phyloP scores from a whole-genome alignment of 1,140 invertebrate genomes.

The Colletes latitarsis region DNA sequence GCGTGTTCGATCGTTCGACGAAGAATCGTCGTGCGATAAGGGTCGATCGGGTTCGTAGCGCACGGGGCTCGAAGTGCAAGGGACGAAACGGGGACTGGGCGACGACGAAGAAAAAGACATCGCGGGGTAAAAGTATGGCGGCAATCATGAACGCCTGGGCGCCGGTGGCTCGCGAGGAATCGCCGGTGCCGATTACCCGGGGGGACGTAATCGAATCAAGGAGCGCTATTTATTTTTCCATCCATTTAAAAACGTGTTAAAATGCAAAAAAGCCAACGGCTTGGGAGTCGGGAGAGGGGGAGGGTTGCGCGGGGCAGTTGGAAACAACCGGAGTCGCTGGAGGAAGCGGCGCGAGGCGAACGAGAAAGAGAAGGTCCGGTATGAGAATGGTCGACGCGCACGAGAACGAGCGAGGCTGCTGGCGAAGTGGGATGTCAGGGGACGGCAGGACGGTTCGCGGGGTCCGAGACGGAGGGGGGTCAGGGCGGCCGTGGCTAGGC shows the following conservation, averaged over 20 bases:
- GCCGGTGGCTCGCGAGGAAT: constrained; percentile 35
- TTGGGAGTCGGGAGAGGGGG: constrained; percentile 15
- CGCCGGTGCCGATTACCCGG: constrained; percentile 50
- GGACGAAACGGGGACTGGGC: neutral
- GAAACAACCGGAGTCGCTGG: constrained; percentile 50
- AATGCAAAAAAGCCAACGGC: constrained; percentile 63
- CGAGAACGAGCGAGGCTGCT: constrained; percentile 57
- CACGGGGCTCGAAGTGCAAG: neutral
- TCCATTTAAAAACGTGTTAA: constrained; percentile 70
- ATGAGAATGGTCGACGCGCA: constrained; percentile 32
- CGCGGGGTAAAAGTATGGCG: constrained; percentile 1
- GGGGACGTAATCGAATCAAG: constrained; percentile 57
- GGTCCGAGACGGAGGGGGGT: constrained; percentile 18
- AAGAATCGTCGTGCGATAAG: constrained; percentile 24
- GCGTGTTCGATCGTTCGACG: neutral
- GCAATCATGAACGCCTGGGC: constrained; percentile 37
- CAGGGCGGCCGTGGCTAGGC: constrained; percentile 46
- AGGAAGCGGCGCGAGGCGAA: constrained; percentile 46
- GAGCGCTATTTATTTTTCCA: constrained; percentile 64
- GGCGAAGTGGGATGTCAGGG: constrained; percentile 47
- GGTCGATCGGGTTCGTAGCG: no score
- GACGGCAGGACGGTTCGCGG: constrained; percentile 28
- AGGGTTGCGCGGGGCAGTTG: constrained; percentile 24
- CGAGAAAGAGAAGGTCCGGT: constrained; percentile 5
- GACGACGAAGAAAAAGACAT: neutral